Evolutionary conservation across 2,797 vertebrate genomes (phyloP).

Genomic region (Melanotaenia pygmaea): DNA sequence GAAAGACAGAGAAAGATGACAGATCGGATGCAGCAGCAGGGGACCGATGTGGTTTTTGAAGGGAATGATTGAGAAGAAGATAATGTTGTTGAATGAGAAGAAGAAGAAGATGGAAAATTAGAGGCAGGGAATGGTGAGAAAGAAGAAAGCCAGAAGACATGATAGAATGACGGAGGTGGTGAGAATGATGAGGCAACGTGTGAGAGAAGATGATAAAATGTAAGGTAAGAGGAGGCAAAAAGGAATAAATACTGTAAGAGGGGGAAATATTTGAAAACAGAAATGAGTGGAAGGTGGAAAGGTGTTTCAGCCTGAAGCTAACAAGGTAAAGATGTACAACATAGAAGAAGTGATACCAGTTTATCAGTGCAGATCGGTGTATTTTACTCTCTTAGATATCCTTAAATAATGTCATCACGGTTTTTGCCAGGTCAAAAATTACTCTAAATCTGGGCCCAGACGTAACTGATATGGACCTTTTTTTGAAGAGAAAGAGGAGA

Average conservation of each 20-base stretch:
- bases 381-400: too few relatives aligned
- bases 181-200: conserved; percentile 6
- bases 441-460: too few relatives aligned
- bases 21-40: conserved; percentile 19
- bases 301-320: background rate
- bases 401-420: too few relatives aligned
- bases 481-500: too few relatives aligned
- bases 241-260: background rate
- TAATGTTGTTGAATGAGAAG: background rate
- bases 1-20: conserved; percentile 29
- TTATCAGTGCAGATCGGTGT: too few relatives aligned
- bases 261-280: background rate
- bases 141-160: conserved; percentile 5
- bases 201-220: conserved; percentile 21
- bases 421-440: too few relatives aligned
- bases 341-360: too few relatives aligned
- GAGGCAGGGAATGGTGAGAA: conserved; percentile 30
- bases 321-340: background rate
- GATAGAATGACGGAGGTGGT: conserved; percentile 21
- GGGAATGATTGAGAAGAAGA: background rate
- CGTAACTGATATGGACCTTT: too few relatives aligned
- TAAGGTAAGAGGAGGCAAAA: conserved; percentile 3
- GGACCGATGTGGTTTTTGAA: conserved; percentile 2
- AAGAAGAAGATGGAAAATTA: conserved; percentile 24
- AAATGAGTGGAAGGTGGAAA: background rate